Percentiles rank a stretch among this genome's conserved stretches.
phyloP scores from a whole-genome alignment of 2,797 vertebrate genomes.

The Enteromius thamalakanensis region DNA sequence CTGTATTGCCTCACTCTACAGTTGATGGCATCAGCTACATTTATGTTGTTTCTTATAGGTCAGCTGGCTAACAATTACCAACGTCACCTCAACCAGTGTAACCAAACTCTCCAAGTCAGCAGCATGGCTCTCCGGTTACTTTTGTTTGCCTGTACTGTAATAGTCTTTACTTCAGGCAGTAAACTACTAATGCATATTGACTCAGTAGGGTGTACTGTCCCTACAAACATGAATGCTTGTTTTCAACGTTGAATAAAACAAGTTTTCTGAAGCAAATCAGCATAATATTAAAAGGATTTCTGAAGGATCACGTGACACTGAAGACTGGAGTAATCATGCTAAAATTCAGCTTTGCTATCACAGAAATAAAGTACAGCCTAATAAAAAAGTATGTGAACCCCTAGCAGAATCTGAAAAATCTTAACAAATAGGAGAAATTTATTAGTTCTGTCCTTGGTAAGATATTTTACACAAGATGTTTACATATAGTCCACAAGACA shows the following conservation, averaged over 20 bases:
- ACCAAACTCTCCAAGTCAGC: conserved; percentile 20
- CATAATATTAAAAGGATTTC: neutral
- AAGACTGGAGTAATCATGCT: neutral
- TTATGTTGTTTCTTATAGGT: conserved; percentile 20
- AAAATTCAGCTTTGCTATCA: neutral
- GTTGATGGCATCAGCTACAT: neutral
- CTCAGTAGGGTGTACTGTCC: neutral
- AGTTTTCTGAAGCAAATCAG: neutral
- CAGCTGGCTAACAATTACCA: conserved; percentile 26
- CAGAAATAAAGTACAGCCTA: neutral
- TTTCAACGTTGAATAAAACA: neutral
- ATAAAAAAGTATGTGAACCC: neutral
- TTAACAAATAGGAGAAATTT: too few species aligned
- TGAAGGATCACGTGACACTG: conserved; percentile 2
- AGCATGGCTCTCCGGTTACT: conserved; percentile 42
- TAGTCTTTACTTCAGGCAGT: conserved; percentile 31
- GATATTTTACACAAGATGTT: too few species aligned
- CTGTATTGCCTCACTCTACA: conserved; percentile 3
- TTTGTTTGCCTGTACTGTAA: conserved; percentile 7
- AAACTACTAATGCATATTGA: conserved; percentile 17
- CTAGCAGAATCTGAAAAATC: too few species aligned
- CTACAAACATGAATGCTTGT: neutral
- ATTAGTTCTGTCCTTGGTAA: too few species aligned
- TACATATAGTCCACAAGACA: too few species aligned
- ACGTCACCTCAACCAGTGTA: conserved; percentile 9